A percentile compares a stretch with the other conserved stretches of the same genome.
phyloP scores from a whole-genome alignment of 2,113 vertebrate species.

The Chaetodon trifascialis region DNA sequence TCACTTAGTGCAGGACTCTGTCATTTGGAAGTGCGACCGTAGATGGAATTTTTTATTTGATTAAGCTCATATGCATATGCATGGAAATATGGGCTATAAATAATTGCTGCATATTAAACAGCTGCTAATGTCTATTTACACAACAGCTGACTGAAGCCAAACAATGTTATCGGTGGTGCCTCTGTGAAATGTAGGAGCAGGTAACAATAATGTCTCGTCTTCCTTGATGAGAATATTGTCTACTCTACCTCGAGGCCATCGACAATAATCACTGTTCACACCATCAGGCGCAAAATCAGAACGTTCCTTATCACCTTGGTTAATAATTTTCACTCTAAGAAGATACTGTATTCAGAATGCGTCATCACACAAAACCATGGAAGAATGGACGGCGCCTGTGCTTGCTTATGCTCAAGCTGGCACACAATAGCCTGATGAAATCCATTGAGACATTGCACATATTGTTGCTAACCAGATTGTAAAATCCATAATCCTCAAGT shows the following conservation, averaged over 20 bases:
- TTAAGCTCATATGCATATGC: slow-evolving; percentile 67
- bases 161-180: slow-evolving; percentile 13
- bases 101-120: slow-evolving; percentile 58
- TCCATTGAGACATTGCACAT: neutral
- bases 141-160: slow-evolving; percentile 44
- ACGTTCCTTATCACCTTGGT: neutral
- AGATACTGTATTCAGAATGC: neutral
- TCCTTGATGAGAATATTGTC: slow-evolving; percentile 13
- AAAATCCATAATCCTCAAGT: neutral
- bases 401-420: neutral
- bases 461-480: neutral
- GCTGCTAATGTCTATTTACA: slow-evolving; percentile 54
- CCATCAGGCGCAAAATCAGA: neutral
- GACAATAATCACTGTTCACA: neutral
- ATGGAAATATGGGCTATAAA: slow-evolving; percentile 39
- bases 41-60: slow-evolving; percentile 46
- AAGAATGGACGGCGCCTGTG: neutral
- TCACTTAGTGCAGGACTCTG: slow-evolving; percentile 51
- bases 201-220: slow-evolving; percentile 7
- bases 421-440: neutral
- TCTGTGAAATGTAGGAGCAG: neutral
- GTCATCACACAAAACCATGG: neutral
- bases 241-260: neutral
- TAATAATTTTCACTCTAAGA: neutral
- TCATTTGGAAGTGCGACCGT: slow-evolving; percentile 43